phyloP scores from a whole-genome alignment of 2,888 invertebrate species.

The Empis stercorea region DNA sequence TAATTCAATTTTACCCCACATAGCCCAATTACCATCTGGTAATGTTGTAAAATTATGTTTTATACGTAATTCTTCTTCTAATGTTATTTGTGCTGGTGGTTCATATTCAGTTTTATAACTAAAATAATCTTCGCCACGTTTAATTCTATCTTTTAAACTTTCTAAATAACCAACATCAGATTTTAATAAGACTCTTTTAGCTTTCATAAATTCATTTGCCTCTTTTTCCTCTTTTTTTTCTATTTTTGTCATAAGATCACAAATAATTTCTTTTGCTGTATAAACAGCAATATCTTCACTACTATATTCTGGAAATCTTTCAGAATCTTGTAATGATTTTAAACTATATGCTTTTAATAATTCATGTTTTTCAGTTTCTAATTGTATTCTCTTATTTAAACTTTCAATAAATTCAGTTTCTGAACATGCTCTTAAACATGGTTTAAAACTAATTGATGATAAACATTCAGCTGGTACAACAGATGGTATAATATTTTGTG shows the following conservation, averaged over 20 bases:
- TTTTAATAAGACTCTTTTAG: slow-evolving; percentile 23
- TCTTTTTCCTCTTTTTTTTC: slow-evolving; percentile 17
- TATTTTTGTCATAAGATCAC: slow-evolving; percentile 15
- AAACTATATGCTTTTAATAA: slow-evolving; percentile 22
- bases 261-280: slow-evolving; percentile 20
- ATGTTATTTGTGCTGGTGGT: slow-evolving; percentile 20
- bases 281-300: slow-evolving; percentile 21
- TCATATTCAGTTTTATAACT: slow-evolving; percentile 32
- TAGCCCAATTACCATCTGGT: slow-evolving; percentile 45
- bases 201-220: slow-evolving; percentile 20
- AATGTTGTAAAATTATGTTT: slow-evolving; percentile 45
- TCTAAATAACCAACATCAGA: slow-evolving; percentile 26
- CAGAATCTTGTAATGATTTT: slow-evolving; percentile 23
- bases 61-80: slow-evolving; percentile 41
- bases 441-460: slow-evolving; percentile 13
- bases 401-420: slow-evolving; percentile 9
- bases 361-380: slow-evolving; percentile 10
- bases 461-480: slow-evolving; percentile 9
- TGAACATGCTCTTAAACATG: slow-evolving; percentile 14
- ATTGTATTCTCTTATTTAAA: slow-evolving; percentile 1
- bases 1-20: slow-evolving; percentile 20
- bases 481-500: neutral
- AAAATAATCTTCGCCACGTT: slow-evolving; percentile 23
- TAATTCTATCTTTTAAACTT: slow-evolving; percentile 21
- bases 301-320: slow-evolving; percentile 19